Evolutionary conservation across 2,797 vertebrate species (phyloP).

Genomic region (Gymnopithys bicolor): DNA sequence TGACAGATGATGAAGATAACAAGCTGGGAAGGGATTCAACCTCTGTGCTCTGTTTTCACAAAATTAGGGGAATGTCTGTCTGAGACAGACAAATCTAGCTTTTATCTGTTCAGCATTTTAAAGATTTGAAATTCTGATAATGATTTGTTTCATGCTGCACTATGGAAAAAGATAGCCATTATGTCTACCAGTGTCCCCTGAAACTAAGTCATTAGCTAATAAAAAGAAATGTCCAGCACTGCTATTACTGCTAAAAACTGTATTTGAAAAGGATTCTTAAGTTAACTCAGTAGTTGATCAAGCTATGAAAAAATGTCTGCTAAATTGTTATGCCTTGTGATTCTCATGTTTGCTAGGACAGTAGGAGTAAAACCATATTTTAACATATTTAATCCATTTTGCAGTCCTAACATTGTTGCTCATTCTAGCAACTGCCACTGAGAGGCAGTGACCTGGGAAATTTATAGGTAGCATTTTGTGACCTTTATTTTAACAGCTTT

Average conservation of each 20-base stretch:
- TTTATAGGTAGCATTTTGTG: constrained; percentile 25
- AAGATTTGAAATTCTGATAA: background rate
- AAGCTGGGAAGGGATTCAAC: background rate
- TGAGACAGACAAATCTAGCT: background rate
- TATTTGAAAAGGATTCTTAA: background rate
- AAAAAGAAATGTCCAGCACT: background rate
- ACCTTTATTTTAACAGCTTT: constrained; percentile 36
- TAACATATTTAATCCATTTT: background rate
- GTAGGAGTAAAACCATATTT: background rate
- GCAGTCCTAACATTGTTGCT: background rate
- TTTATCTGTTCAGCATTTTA: background rate
- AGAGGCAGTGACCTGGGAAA: constrained; percentile 30
- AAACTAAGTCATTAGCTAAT: background rate
- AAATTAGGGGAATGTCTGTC: background rate
- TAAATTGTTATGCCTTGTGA: background rate
- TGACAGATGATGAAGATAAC: background rate
- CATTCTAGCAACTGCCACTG: background rate
- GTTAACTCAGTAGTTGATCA: background rate
- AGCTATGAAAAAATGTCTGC: background rate
- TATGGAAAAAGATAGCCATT: background rate
- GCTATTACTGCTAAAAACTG: background rate
- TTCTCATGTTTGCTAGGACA: background rate
- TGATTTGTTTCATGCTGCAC: background rate
- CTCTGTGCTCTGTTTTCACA: background rate
- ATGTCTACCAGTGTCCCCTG: background rate